Evolutionary conservation across 2,888 invertebrate genomes (phyloP), one percentile per base, ranked within the genome.

Genomic region (Globia sparganii): DNA sequence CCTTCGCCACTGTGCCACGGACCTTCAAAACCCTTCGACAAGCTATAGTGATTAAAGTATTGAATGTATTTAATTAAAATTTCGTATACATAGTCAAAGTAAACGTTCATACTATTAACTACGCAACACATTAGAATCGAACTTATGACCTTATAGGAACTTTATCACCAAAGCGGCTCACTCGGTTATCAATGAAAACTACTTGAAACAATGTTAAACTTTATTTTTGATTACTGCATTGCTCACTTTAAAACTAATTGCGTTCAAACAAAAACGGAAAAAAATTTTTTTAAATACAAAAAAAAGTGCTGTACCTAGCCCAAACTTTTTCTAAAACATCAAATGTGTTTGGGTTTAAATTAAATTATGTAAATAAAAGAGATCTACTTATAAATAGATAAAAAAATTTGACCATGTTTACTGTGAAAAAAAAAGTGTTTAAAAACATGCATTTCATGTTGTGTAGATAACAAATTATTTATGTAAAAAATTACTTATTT

Each of bases 191-290:
- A 88, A 88, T 76, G 59, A 85, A 87, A 87, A 87, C 86, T 66
- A 80, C 80, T 81, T 34, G 0, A 70, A 87, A 84, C 87, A 87
- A 84, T 80, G 69, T 74, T 80, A 82, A 43, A 68, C 68, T 87
- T 88, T 87, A 87, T 86, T 84, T 83, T 49, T 66, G 28, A 78
- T 73, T 65, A 84, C n/a, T 87, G 80, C 82, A 83, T 82, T 86
- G 78, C 28, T 77, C 61, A 80, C 87, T 87, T 89, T 87, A 78
- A 70, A 81, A 75, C 75, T 81, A 83, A 37, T 65, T 72, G 62
- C 21, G 21, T 59, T 69, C 40, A 77, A 73, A 81, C 37, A 58
- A 66, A 40, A 69, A 58, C 65, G 6, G 18, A 58, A 65, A 43
- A 15, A 0, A 37, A 8, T 34, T 9, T 28, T n/a, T 5, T 18